Conservation (phyloP, 2,888 invertebrate genomes). For the Andrena trimmerana region DNA sequence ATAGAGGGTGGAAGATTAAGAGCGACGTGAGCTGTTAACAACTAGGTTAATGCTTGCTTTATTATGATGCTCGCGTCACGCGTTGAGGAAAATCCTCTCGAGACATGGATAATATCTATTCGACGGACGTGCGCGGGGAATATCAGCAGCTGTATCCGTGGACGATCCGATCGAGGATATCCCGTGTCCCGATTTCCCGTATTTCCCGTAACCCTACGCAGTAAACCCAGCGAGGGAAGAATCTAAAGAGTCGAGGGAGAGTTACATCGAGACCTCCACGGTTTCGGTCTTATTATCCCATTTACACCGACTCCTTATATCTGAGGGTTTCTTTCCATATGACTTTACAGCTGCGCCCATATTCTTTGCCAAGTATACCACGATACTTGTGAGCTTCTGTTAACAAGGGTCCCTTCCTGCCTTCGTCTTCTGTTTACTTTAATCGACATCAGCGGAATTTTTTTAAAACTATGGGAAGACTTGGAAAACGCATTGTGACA, state of each 20-base stretch:
- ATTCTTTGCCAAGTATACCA: background rate
- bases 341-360: background rate
- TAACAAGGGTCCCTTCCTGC: no score
- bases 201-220: slow-evolving; percentile 59
- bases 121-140: slow-evolving; percentile 56
- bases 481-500: no score
- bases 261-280: slow-evolving; percentile 22
- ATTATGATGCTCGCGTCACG: slow-evolving; percentile 48
- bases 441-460: no score
- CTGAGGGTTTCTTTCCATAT: slow-evolving; percentile 13
- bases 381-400: background rate
- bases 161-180: slow-evolving; percentile 66
- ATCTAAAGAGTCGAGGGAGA: slow-evolving; percentile 38
- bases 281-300: slow-evolving; percentile 58
- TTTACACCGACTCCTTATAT: slow-evolving; percentile 65
- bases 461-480: no score
- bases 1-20: background rate
- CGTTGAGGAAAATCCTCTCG: slow-evolving; percentile 47
- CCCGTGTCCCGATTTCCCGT: slow-evolving; percentile 60
- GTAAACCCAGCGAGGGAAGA: slow-evolving; percentile 41
- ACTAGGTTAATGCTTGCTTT: slow-evolving; percentile 45
- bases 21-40: slow-evolving; percentile 34
- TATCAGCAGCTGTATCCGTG: slow-evolving; percentile 59
- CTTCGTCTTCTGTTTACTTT: no score
- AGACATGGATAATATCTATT: slow-evolving; percentile 57